Conservation (phyloP, 2,113 vertebrate species). For the Pipra filicauda region DNA sequence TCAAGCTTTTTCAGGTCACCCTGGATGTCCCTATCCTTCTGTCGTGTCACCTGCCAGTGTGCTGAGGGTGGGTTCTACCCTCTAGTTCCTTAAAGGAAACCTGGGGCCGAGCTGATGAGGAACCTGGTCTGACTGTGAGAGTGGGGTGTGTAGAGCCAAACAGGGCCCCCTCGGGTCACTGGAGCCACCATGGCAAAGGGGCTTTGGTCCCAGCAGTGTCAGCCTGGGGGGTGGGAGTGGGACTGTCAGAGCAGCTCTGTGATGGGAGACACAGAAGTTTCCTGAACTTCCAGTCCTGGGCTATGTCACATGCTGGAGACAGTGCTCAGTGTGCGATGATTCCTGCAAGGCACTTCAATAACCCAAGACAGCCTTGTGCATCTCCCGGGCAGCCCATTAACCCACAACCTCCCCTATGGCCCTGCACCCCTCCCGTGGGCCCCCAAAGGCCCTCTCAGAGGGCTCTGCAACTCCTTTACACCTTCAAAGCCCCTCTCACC, state of each 20-base stretch:
- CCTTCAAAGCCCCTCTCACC: neutral
- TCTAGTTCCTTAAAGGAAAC: neutral
- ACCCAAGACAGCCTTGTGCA: neutral
- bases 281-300: no score
- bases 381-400: neutral
- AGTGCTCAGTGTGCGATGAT: rapidly evolving
- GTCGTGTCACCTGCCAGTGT: neutral
- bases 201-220: neutral
- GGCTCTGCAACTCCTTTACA: neutral
- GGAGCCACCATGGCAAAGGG: neutral
- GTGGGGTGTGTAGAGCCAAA: neutral
- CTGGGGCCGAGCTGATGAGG: neutral
- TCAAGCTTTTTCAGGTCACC: neutral
- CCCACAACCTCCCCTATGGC: neutral
- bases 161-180: neutral
- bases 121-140: neutral
- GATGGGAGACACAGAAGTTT: neutral
- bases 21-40: neutral
- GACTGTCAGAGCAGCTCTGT: no score
- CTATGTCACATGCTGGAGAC: neutral
- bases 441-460: no score
- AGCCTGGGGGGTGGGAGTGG: neutral
- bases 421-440: neutral
- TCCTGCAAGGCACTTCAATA: neutral
- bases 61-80: neutral